phyloP scores from a whole-genome alignment of 2,888 invertebrate genomes.

The Cheilosia variabilis region DNA sequence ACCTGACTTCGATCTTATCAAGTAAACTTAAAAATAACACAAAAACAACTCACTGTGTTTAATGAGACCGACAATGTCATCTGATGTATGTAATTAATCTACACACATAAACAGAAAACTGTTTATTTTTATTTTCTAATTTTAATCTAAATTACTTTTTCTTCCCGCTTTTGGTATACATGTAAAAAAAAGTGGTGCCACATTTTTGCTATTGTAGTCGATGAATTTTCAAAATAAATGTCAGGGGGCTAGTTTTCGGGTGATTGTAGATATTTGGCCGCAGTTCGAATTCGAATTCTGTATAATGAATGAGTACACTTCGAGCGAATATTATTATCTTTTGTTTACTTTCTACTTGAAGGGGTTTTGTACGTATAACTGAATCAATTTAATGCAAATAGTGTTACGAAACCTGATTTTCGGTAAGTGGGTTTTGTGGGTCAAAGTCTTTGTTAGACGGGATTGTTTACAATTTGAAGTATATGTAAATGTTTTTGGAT shows the following conservation, averaged over 20 bases:
- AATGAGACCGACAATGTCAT: conserved; percentile 5
- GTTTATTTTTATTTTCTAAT: conserved; percentile 10
- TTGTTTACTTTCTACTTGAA: no score
- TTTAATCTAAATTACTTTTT: neutral
- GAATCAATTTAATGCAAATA: neutral
- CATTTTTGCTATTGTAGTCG: no score
- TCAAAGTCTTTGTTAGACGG: neutral
- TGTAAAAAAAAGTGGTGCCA: no score
- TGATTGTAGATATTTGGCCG: no score
- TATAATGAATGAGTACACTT: no score
- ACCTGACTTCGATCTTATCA: conserved; percentile 5
- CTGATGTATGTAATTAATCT: neutral
- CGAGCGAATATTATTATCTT: no score
- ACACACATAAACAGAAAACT: neutral
- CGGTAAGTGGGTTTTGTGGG: conserved; percentile 3
- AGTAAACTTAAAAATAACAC: neutral
- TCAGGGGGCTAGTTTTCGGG: no score
- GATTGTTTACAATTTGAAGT: no score
- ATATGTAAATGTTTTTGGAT: no score
- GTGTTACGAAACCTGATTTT: neutral
- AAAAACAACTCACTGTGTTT: neutral
- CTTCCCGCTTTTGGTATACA: no score
- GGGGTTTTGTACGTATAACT: neutral
- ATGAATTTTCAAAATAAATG: no score
- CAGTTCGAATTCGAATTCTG: no score